Percentiles rank a stretch among this genome's conserved stretches.
Evolutionary conservation across 2,888 invertebrate genomes (phyloP).

Genomic region (Leptinotarsa tumamoca): DNA sequence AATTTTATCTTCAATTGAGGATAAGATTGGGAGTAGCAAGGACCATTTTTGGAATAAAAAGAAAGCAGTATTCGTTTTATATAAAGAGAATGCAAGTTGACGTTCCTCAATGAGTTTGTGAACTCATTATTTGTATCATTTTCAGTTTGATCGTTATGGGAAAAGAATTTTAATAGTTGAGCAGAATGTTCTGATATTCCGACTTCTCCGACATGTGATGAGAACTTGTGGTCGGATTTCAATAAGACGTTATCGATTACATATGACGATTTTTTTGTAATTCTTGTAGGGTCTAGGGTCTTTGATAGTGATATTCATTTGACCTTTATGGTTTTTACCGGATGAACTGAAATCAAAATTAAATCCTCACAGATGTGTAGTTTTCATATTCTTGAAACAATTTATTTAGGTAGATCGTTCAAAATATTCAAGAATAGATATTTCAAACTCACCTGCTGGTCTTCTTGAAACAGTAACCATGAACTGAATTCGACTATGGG

Average conservation of each 20-base stretch:
- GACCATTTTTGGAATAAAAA: too few species aligned
- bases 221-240: background rate
- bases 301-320: background rate
- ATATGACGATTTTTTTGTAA: background rate
- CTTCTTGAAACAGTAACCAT: background rate
- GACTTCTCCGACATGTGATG: background rate
- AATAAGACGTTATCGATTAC: background rate
- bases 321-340: background rate
- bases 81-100: too few species aligned
- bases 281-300: background rate
- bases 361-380: constrained; percentile 1
- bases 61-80: too few species aligned
- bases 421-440: background rate
- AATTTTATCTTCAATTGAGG: too few species aligned
- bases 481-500: background rate
- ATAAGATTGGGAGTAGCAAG: too few species aligned
- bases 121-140: too few species aligned
- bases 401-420: background rate
- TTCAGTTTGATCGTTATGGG: too few species aligned
- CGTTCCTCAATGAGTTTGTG: too few species aligned
- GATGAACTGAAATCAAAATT: background rate
- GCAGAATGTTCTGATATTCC: background rate
- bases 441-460: background rate
- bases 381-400: background rate
- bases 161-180: background rate